Evolutionary conservation across 2,888 invertebrate species (phyloP).

Genomic region (Halictus quadricinctus): DNA sequence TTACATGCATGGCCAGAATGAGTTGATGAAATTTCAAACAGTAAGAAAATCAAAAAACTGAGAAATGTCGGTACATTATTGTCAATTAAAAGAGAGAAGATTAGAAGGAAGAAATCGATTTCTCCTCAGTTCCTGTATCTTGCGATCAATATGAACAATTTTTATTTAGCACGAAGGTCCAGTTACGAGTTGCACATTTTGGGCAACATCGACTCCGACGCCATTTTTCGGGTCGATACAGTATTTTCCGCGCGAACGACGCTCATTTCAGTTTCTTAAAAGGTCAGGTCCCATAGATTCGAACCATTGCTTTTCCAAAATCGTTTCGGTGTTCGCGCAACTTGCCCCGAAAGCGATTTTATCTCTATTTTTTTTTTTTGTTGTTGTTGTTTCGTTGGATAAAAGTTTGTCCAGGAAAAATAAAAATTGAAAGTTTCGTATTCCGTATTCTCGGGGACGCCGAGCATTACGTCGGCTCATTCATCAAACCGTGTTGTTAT

Average conservation of each 20-base stretch:
- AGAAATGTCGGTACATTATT: too few species aligned
- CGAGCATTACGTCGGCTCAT: slow-evolving; percentile 52
- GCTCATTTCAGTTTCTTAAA: background rate
- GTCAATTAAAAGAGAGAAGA: too few species aligned
- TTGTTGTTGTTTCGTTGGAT: background rate
- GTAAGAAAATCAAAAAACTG: too few species aligned
- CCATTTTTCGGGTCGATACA: background rate
- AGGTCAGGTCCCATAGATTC: slow-evolving; percentile 2
- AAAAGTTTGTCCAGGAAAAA: background rate
- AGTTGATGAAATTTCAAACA: too few species aligned
- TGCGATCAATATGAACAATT: background rate
- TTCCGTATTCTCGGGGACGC: slow-evolving; percentile 33
- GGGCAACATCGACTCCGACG: background rate
- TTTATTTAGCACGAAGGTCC: background rate
- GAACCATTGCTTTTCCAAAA: background rate
- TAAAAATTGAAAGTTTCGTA: slow-evolving; percentile 13
- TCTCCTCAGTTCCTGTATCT: background rate
- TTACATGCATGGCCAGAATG: too few species aligned
- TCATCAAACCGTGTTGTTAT: slow-evolving; percentile 78
- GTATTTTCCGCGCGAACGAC: slow-evolving; percentile 2
- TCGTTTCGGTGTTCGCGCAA: background rate
- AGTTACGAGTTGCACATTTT: background rate
- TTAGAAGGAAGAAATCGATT: too few species aligned
- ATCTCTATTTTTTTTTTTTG: background rate
- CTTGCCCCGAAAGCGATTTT: slow-evolving; percentile 1